A percentile compares a stretch with the other conserved stretches of the same genome.
phyloP scores from a whole-genome alignment of 2,888 invertebrate species.

The Dryobota labecula region DNA sequence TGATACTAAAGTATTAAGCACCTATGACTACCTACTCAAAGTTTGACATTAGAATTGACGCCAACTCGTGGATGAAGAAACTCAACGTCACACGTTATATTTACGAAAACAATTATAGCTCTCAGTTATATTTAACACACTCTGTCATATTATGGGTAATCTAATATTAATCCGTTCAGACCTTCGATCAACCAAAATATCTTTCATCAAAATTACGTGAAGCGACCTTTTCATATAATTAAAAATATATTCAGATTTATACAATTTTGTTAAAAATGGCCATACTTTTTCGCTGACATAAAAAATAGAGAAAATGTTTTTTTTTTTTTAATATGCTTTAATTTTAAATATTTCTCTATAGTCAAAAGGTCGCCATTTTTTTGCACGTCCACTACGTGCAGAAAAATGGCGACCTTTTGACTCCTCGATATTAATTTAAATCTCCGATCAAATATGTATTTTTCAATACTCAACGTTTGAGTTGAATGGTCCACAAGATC shows the following conservation, averaged over 20 bases:
- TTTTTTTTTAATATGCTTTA: background rate
- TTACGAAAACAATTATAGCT: slow-evolving; percentile 14
- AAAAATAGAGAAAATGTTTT: background rate
- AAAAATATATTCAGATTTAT: slow-evolving; percentile 5
- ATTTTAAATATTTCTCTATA: background rate
- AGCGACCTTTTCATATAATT: slow-evolving; percentile 34
- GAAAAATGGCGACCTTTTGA: too few species aligned
- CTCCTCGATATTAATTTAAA: too few species aligned
- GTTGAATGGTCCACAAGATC: background rate
- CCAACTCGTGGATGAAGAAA: background rate
- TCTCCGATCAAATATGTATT: slow-evolving; percentile 12
- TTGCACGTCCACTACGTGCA: too few species aligned
- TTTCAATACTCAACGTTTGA: slow-evolving; percentile 5
- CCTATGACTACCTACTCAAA: background rate
- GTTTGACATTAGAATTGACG: background rate
- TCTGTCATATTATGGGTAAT: slow-evolving; percentile 14
- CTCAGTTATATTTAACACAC: slow-evolving; percentile 36
- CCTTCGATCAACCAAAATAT: slow-evolving; percentile 39
- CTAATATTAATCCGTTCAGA: slow-evolving; percentile 32
- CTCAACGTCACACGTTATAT: background rate
- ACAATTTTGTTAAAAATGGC: background rate
- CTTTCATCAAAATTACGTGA: slow-evolving; percentile 28
- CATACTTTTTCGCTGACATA: background rate
- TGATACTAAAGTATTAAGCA: background rate
- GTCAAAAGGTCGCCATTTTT: background rate